Evolutionary conservation across 2,797 vertebrate species (phyloP).

Genomic region (Chlorospingus flavigularis): DNA sequence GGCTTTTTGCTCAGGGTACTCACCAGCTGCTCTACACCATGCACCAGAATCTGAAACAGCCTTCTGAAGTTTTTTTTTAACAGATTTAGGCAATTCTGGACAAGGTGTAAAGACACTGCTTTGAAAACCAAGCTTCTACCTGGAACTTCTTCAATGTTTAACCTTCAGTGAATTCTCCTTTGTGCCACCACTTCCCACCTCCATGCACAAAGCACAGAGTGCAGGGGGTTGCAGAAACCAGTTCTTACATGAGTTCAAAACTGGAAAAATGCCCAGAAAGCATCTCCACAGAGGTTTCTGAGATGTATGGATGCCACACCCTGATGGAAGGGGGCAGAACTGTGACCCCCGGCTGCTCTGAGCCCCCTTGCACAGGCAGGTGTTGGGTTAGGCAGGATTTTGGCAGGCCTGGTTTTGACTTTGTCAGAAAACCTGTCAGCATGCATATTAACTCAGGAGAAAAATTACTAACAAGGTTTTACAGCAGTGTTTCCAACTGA

Average conservation of each 20-base stretch:
- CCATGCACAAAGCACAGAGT: background rate
- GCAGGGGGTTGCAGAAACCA: background rate
- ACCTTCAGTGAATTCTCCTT: background rate
- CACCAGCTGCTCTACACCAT: background rate
- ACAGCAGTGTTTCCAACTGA: background rate
- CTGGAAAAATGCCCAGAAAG: background rate
- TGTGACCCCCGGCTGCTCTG: background rate
- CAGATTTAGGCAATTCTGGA: background rate
- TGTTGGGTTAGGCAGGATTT: background rate
- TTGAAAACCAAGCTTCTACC: background rate
- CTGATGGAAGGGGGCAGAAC: background rate
- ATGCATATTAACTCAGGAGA: background rate
- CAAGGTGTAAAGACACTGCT: background rate
- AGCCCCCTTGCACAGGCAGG: background rate
- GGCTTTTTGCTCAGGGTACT: background rate
- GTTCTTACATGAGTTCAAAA: background rate
- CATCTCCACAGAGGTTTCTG: background rate
- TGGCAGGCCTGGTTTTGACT: background rate
- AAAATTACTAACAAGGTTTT: background rate
- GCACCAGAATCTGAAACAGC: background rate
- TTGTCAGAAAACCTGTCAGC: background rate
- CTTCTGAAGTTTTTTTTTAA: background rate
- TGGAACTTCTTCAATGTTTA: background rate
- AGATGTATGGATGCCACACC: background rate
- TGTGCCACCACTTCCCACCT: background rate